A percentile compares a stretch with the other conserved stretches of the same genome.
Conservation (phyloP, 2,888 invertebrate genomes). For the Arctia plantaginis region DNA sequence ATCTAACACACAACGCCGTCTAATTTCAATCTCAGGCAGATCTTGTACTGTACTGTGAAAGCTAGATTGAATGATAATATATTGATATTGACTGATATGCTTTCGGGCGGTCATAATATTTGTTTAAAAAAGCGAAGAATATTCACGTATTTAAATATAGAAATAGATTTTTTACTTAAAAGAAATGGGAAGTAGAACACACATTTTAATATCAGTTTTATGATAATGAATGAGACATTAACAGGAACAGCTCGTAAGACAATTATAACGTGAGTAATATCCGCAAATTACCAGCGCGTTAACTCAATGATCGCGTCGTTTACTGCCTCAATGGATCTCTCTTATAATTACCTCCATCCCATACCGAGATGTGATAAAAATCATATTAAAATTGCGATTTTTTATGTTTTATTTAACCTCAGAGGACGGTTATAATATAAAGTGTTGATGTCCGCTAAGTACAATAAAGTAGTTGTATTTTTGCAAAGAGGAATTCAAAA, state of each 20-base stretch:
- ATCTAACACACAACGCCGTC: no score
- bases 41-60: no score
- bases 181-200: not conserved
- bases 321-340: constrained; percentile 52
- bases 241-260: constrained; percentile 61
- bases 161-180: not conserved
- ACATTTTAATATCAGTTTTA: constrained; percentile 32
- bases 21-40: no score
- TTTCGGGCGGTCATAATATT: no score
- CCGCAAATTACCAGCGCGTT: constrained; percentile 67
- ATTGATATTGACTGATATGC: no score
- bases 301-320: constrained; percentile 66
- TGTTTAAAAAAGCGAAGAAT: not conserved
- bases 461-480: not conserved
- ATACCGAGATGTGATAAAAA: not conserved
- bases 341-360: constrained; percentile 50
- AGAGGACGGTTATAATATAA: not conserved
- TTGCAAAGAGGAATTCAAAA: no score
- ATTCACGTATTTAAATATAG: not conserved
- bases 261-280: constrained; percentile 71
- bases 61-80: no score
- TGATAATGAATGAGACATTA: constrained; percentile 61
- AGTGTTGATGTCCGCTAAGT: not conserved
- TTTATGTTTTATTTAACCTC: not conserved
- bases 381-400: not conserved